phyloP scores from a whole-genome alignment of 1,140 invertebrate species.

The Drosophila neocordata region DNA sequence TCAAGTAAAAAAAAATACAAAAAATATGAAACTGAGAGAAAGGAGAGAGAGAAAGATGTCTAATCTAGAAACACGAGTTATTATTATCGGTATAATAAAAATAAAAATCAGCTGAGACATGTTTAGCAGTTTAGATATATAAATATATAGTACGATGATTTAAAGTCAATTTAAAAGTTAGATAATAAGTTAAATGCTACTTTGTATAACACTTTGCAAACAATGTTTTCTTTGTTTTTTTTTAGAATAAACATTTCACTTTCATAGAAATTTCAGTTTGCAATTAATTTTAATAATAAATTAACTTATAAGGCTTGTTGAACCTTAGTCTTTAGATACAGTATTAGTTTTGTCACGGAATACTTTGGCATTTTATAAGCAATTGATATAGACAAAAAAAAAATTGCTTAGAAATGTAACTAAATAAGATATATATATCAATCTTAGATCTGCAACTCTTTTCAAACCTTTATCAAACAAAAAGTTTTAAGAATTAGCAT shows the following conservation, averaged over 20 bases:
- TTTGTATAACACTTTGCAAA: too few species aligned
- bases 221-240: too few species aligned
- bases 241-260: background rate
- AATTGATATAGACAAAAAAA: too few species aligned
- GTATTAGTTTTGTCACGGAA: too few species aligned
- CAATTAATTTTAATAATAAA: too few species aligned
- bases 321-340: too few species aligned
- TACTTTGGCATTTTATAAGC: too few species aligned
- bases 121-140: background rate
- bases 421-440: too few species aligned
- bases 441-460: too few species aligned
- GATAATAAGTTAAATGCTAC: background rate
- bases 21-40: background rate
- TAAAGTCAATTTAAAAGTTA: background rate
- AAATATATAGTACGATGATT: background rate
- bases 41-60: background rate
- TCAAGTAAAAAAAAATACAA: background rate
- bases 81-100: constrained; percentile 4
- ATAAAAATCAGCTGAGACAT: constrained; percentile 6
- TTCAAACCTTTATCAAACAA: too few species aligned
- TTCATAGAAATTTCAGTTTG: background rate
- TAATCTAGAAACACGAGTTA: constrained; percentile 1
- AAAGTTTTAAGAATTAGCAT: background rate
- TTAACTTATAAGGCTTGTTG: too few species aligned
- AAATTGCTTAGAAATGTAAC: too few species aligned